phyloP scores from a whole-genome alignment of 1,140 invertebrate species.

The Asobara japonica region DNA sequence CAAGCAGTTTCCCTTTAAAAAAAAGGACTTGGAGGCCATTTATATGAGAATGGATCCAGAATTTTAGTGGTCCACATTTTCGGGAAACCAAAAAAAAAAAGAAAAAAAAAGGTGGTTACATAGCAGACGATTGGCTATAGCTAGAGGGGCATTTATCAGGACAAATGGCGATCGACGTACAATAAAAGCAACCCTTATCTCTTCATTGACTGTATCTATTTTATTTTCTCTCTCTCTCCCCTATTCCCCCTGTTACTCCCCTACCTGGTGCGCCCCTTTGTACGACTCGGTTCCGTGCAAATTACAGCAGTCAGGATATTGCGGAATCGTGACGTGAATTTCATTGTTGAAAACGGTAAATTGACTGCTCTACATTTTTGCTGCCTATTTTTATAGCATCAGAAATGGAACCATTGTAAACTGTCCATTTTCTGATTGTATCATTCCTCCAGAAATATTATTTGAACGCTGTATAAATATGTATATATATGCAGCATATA shows the following conservation, averaged over 20 bases:
- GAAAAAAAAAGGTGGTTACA: not conserved
- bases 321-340: conserved; percentile 9
- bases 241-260: not conserved
- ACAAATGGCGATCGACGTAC: conserved; percentile 35
- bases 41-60: conserved; percentile 24
- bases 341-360: conserved; percentile 11
- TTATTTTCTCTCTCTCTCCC: not conserved
- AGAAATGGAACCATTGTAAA: too few species aligned
- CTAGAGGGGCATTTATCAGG: conserved; percentile 28
- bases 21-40: not conserved
- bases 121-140: not conserved
- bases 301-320: conserved; percentile 7
- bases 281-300: conserved; percentile 3
- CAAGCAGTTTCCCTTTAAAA: not conserved
- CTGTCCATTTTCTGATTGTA: too few species aligned
- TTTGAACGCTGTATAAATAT: too few species aligned
- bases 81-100: not conserved
- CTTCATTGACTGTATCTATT: conserved; percentile 29
- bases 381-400: not conserved
- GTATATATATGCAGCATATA: too few species aligned
- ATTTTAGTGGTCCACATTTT: conserved; percentile 27
- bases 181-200: conserved; percentile 33
- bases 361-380: not conserved
- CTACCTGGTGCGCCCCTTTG: not conserved
- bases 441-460: too few species aligned